These are phyloP conservation scores for Phaenicophaeus curvirostris DNA, from an alignment of 2,797 vertebrate species.

Conservation along the genomic window DNA sequence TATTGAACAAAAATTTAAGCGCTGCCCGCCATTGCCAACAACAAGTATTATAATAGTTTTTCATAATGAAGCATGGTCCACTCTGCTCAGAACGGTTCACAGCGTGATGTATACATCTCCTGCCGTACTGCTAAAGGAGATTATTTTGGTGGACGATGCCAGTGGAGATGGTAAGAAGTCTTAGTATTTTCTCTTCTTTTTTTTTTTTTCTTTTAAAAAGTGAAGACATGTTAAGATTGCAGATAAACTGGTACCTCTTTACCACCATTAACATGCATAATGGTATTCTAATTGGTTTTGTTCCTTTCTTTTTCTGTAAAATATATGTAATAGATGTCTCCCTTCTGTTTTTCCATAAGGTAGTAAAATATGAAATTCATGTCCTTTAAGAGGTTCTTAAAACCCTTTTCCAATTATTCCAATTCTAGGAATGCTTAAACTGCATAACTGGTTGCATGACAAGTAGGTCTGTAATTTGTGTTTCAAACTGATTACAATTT, in stretches of 20 bases:
- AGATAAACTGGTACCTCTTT: background rate
- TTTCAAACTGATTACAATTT: background rate
- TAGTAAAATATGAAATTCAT: background rate
- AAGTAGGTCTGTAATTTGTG: background rate
- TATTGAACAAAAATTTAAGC: constrained; percentile 95
- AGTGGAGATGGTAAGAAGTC: constrained; percentile 89
- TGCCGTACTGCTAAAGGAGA: constrained; percentile 93
- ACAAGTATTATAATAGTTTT: constrained; percentile 98
- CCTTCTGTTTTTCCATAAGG: background rate
- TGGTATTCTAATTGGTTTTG: background rate
- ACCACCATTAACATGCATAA: background rate
- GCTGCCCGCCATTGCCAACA: constrained; percentile 90
- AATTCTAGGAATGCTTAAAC: background rate
- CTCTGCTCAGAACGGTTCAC: constrained; percentile 94
- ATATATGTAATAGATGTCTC: background rate
- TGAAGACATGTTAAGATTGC: background rate
- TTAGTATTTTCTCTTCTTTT: background rate
- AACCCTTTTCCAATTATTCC: background rate
- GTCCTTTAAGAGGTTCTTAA: background rate
- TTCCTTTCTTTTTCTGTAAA: background rate
- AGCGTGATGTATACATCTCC: constrained; percentile 97
- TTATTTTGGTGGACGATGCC: constrained; percentile 98
- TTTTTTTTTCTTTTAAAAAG: background rate
- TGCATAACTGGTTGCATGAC: background rate
- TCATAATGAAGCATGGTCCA: constrained; percentile 98